Percentiles rank a stretch among this genome's conserved stretches.
These are phyloP conservation scores for Gadopsis bispinosus DNA, from an alignment of 2,797 vertebrate species.

Conservation along the genomic window DNA sequence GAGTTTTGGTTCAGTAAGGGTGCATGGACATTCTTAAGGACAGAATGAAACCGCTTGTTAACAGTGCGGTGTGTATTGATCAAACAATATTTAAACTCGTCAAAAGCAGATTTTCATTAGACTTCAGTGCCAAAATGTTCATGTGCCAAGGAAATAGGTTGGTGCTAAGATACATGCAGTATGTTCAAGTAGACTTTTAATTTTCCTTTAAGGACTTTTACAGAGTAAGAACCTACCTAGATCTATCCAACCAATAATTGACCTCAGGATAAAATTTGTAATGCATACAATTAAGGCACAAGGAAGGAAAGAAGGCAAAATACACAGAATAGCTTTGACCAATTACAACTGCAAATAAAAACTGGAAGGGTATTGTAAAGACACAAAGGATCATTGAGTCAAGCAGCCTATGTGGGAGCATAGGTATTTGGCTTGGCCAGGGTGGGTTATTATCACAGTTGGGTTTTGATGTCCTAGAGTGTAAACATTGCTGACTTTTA, in stretches of 20 bases:
- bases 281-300: neutral
- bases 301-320: neutral
- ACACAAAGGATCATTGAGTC: neutral
- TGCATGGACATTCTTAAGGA: neutral
- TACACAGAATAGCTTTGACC: neutral
- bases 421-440: neutral
- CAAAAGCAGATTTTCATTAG: slow-evolving; percentile 6
- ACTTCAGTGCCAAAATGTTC: slow-evolving; percentile 6
- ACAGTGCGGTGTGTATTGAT: slow-evolving; percentile 19
- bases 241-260: neutral
- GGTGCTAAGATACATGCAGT: neutral
- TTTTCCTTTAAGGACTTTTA: neutral
- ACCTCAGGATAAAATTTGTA: neutral
- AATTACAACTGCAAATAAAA: neutral
- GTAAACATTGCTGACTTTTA: slow-evolving; percentile 38
- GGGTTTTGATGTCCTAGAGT: slow-evolving; percentile 34
- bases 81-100: slow-evolving; percentile 3
- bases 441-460: slow-evolving; percentile 35
- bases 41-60: slow-evolving; percentile 26
- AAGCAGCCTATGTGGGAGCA: neutral
- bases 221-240: neutral
- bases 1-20: slow-evolving; percentile 27
- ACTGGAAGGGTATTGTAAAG: neutral
- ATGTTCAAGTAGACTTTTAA: neutral
- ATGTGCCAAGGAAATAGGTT: neutral